Percentiles rank a stretch among this genome's conserved stretches.
Conservation (phyloP, 2,888 invertebrate species). For the Nemurella pictetii region DNA sequence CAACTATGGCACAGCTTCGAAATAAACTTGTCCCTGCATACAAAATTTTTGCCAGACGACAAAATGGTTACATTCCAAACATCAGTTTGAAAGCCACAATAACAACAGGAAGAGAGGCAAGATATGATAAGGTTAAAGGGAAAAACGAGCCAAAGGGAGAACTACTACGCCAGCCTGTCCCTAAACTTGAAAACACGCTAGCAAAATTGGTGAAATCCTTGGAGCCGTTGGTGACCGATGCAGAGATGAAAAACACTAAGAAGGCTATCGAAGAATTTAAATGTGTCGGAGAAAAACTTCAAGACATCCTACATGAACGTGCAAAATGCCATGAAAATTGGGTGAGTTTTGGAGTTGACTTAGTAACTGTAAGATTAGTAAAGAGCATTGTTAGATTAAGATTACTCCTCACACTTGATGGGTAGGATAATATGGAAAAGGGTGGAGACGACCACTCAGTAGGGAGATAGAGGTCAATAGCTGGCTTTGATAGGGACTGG, state of each 20-base stretch:
- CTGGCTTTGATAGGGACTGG: no score
- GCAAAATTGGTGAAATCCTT: constrained; percentile 73
- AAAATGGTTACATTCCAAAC: neutral
- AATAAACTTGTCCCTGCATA: no score
- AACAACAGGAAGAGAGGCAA: neutral
- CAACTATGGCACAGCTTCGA: no score
- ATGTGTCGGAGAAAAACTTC: constrained; percentile 72
- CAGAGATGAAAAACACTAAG: constrained; percentile 71
- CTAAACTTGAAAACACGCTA: constrained; percentile 77
- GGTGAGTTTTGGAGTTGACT: constrained; percentile 54
- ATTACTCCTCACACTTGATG: neutral
- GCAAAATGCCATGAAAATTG: constrained; percentile 73
- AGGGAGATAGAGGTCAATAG: no score
- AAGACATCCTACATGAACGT: constrained; percentile 69
- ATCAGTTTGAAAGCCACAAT: neutral
- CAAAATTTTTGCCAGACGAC: no score
- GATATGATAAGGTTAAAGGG: neutral
- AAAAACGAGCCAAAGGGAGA: neutral
- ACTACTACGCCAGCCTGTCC: constrained; percentile 75
- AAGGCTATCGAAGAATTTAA: constrained; percentile 68
- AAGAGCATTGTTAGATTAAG: neutral
- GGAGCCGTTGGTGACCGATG: constrained; percentile 71
- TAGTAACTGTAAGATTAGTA: neutral
- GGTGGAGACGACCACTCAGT: no score
- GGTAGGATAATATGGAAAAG: no score